phyloP scores from a whole-genome alignment of 1,140 invertebrate species.

The Aphidius ervi region DNA sequence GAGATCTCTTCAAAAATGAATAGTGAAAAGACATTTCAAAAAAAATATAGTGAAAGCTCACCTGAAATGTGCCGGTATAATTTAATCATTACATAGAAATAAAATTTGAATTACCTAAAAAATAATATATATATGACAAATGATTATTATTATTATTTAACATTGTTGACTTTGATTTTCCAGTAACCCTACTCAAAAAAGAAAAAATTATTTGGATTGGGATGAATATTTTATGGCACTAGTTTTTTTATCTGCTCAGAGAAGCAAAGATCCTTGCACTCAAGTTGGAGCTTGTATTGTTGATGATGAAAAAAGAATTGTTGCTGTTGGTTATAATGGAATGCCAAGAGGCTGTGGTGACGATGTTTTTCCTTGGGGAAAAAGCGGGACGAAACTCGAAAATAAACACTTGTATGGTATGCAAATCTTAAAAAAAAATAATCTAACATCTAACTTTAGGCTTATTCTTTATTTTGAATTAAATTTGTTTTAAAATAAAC shows the following conservation, averaged over 20 bases:
- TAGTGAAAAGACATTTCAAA: too few relatives aligned
- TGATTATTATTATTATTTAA: too few relatives aligned
- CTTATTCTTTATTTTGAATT: too few relatives aligned
- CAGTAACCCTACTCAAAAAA: constrained; percentile 48
- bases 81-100: too few relatives aligned
- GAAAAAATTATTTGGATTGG: constrained; percentile 59
- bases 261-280: constrained; percentile 89
- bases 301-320: constrained; percentile 82
- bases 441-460: constrained; percentile 2
- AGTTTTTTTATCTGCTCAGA: constrained; percentile 75
- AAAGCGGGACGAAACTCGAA: constrained; percentile 58
- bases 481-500: too few relatives aligned
- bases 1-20: too few relatives aligned
- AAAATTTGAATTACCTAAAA: too few relatives aligned
- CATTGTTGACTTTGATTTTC: constrained; percentile 18
- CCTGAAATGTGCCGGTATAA: too few relatives aligned
- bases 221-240: constrained; percentile 92
- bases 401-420: constrained; percentile 83
- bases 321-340: constrained; percentile 94
- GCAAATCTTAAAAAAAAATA: constrained; percentile 20
- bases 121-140: too few relatives aligned
- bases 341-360: constrained; percentile 88
- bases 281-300: constrained; percentile 94
- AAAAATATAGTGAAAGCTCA: too few relatives aligned
- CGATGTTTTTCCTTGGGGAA: constrained; percentile 85